These are phyloP conservation scores for Eristalinus aeneus DNA, from an alignment of 2,888 invertebrate species.

Conservation along the genomic window DNA sequence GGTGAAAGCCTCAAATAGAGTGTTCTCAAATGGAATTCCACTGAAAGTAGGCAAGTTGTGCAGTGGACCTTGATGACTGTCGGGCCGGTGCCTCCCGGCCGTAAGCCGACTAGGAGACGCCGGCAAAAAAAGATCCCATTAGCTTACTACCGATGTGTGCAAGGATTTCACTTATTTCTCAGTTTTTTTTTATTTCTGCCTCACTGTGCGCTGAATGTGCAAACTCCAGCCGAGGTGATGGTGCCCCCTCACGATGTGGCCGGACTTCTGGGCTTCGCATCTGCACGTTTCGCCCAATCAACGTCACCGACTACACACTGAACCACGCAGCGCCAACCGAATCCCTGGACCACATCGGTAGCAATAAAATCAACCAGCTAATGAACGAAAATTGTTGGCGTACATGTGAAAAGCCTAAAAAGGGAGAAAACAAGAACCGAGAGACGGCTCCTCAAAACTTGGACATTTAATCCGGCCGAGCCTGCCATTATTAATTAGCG, in stretches of 20 bases:
- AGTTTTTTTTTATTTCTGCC: conserved; percentile 6
- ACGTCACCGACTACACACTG: neutral
- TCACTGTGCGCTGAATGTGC: neutral
- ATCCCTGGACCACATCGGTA: conserved; percentile 3
- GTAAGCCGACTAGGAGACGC: conserved; percentile 3
- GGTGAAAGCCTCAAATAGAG: conserved; percentile 43
- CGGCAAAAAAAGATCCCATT: conserved; percentile 27
- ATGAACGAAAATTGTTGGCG: conserved; percentile 62
- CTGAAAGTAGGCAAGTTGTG: neutral
- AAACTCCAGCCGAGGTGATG: conserved; percentile 28
- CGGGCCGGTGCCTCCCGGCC: neutral
- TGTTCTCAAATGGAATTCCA: conserved; percentile 41
- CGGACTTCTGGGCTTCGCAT: conserved; percentile 42
- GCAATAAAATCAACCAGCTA: conserved; percentile 47
- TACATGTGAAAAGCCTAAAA: conserved; percentile 6
- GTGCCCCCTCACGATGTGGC: conserved; percentile 1
- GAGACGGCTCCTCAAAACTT: conserved; percentile 47
- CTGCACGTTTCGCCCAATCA: conserved; percentile 27
- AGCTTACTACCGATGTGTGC: conserved; percentile 41
- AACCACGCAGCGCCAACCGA: neutral
- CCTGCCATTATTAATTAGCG: conserved; percentile 65
- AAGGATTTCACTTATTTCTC: conserved; percentile 31
- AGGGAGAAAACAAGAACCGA: neutral
- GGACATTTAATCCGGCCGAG: conserved; percentile 53
- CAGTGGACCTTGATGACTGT: conserved; percentile 33